Conservation (phyloP, 2,797 vertebrate genomes). For the Nyctibius grandis region DNA sequence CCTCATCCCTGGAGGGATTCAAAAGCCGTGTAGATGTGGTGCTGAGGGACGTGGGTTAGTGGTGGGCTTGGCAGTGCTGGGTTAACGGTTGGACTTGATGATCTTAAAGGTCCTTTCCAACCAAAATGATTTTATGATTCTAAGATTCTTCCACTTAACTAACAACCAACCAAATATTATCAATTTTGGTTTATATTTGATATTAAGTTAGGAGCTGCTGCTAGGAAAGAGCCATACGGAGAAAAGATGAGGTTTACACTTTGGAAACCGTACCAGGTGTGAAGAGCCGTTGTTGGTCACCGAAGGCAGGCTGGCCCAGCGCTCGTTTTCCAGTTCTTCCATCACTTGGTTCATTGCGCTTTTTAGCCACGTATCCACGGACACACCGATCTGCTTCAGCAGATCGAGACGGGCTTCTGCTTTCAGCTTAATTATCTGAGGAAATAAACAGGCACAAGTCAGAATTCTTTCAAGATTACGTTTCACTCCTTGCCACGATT, state of each 20-base stretch:
- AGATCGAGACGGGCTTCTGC: constrained; percentile 93
- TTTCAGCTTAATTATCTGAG: constrained; percentile 91
- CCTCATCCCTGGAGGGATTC: too few species aligned
- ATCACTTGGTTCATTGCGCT: constrained; percentile 98
- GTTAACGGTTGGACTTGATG: too few species aligned
- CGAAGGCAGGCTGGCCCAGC: constrained; percentile 85
- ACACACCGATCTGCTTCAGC: constrained; percentile 93
- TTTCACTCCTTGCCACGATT: rapidly evolving
- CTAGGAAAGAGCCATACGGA: background rate
- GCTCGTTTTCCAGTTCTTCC: constrained; percentile 96
- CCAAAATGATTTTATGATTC: too few species aligned
- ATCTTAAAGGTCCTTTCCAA: too few species aligned
- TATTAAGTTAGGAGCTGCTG: background rate
- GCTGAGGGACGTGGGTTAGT: too few species aligned
- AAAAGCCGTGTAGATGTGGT: too few species aligned
- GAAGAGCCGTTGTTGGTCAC: constrained; percentile 89
- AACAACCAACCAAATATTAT: too few species aligned
- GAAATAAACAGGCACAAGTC: background rate
- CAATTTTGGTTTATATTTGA: rapidly evolving
- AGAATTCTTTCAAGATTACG: rapidly evolving
- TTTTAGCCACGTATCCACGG: constrained; percentile 95
- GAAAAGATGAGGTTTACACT: rapidly evolving
- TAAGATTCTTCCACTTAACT: too few species aligned
- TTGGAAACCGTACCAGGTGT: constrained; percentile 76
- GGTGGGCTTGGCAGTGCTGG: too few species aligned